Evolutionary conservation across 2,888 invertebrate species (phyloP).

Genomic region (Galerucella nymphaeae): DNA sequence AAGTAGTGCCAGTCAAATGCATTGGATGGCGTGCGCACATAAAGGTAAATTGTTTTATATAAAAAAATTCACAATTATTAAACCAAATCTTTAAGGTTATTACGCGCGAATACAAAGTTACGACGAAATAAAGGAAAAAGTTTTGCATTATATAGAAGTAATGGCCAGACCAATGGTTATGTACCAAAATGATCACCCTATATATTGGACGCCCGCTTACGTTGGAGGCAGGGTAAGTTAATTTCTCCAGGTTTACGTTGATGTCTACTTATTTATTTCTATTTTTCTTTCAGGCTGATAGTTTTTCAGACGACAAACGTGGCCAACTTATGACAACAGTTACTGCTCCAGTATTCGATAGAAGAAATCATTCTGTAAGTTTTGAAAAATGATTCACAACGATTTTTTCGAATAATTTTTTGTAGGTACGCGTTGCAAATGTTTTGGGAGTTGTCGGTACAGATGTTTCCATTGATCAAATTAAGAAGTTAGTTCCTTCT

Average conservation of each 20-base stretch:
- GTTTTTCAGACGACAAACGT: constrained; percentile 74
- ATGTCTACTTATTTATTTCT: too few species aligned
- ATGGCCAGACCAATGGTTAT: constrained; percentile 96
- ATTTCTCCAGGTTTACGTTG: neutral
- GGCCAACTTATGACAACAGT: constrained; percentile 93
- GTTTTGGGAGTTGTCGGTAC: constrained; percentile 97
- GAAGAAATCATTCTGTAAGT: constrained; percentile 85
- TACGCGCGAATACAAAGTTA: constrained; percentile 89
- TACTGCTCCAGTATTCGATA: constrained; percentile 94
- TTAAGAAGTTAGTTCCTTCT: constrained; percentile 93
- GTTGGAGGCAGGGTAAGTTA: constrained; percentile 80
- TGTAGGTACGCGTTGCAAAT: constrained; percentile 86
- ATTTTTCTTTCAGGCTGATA: constrained; percentile 71
- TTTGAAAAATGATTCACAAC: neutral
- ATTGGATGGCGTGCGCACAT: constrained; percentile 96
- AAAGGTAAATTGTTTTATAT: constrained; percentile 76
- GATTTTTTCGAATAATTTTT: constrained; percentile 49
- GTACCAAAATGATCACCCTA: constrained; percentile 90
- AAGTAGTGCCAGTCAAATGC: constrained; percentile 84
- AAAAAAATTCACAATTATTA: neutral
- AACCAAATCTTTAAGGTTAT: constrained; percentile 73
- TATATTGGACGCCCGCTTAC: constrained; percentile 96
- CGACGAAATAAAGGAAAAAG: constrained; percentile 90
- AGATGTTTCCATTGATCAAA: constrained; percentile 95
- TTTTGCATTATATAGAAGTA: constrained; percentile 94